A percentile compares a stretch with the other conserved stretches of the same genome.
Conservation (phyloP, 2,113 vertebrate genomes). For the Takifugu flavidus region DNA sequence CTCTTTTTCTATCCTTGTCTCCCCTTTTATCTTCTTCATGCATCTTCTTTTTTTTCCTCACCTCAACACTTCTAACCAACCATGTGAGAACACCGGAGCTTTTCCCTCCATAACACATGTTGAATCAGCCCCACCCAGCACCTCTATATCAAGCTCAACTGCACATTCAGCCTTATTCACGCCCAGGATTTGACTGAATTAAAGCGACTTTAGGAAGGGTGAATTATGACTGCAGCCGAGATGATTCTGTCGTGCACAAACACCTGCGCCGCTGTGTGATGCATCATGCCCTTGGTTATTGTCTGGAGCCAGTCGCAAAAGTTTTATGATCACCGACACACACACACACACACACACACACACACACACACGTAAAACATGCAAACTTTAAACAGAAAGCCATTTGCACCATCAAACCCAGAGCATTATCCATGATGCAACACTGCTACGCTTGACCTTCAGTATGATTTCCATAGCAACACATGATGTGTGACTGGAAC, state of each 20-base stretch:
- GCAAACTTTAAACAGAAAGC: not conserved
- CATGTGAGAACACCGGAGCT: slow-evolving; percentile 36
- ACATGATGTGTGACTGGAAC: no score
- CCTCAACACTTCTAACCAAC: slow-evolving; percentile 21
- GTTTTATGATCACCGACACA: no score
- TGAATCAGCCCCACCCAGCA: slow-evolving; percentile 30
- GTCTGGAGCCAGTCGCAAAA: slow-evolving; percentile 2
- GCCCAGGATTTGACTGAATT: slow-evolving; percentile 34
- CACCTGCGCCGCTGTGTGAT: slow-evolving; percentile 25
- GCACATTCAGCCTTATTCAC: slow-evolving; percentile 16
- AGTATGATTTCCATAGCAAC: no score
- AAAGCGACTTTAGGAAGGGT: slow-evolving; percentile 37
- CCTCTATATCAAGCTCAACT: slow-evolving; percentile 22
- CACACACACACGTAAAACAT: no score
- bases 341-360: no score
- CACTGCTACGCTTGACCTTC: no score
- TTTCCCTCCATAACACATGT: slow-evolving; percentile 35
- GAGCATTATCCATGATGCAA: no score
- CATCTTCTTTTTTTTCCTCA: slow-evolving; percentile 30
- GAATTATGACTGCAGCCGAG: slow-evolving; percentile 57
- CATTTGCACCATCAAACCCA: no score
- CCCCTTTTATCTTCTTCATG: slow-evolving; percentile 11
- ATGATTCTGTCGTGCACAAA: slow-evolving; percentile 37
- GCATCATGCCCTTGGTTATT: slow-evolving; percentile 45
- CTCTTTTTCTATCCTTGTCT: slow-evolving; percentile 35